phyloP scores from a whole-genome alignment of 2,888 invertebrate species.

The Drosophila paranaensis region DNA sequence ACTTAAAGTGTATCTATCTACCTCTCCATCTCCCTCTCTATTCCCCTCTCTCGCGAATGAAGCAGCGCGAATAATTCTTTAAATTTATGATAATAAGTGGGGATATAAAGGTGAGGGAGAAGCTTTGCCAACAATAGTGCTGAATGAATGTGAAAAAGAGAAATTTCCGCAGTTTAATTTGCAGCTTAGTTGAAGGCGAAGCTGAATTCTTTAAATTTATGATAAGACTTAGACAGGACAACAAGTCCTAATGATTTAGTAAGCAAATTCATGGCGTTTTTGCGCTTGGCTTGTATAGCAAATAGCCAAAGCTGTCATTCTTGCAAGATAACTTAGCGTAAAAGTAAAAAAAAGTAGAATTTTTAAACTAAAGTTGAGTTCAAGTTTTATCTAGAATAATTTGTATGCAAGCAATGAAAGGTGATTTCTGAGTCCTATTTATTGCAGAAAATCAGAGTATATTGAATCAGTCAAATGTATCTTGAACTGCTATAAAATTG shows the following conservation, averaged over 20 bases:
- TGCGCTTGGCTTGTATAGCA: neutral
- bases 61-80: neutral
- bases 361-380: neutral
- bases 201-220: neutral
- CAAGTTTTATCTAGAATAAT: neutral
- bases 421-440: no score
- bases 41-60: neutral
- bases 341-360: neutral
- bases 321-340: neutral
- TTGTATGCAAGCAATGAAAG: neutral
- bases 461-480: no score
- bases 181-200: neutral
- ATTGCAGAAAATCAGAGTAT: no score
- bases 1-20: slow-evolving; percentile 20
- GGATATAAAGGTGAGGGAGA: neutral
- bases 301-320: neutral
- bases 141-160: neutral
- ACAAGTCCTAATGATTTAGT: neutral
- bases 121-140: neutral
- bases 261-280: neutral
- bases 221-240: neutral
- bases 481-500: no score
- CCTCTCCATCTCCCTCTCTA: neutral
- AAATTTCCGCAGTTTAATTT: neutral
- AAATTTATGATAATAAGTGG: slow-evolving; percentile 19